phyloP scores from a whole-genome alignment of 2,888 invertebrate species.

The Meandrusa payeni region DNA sequence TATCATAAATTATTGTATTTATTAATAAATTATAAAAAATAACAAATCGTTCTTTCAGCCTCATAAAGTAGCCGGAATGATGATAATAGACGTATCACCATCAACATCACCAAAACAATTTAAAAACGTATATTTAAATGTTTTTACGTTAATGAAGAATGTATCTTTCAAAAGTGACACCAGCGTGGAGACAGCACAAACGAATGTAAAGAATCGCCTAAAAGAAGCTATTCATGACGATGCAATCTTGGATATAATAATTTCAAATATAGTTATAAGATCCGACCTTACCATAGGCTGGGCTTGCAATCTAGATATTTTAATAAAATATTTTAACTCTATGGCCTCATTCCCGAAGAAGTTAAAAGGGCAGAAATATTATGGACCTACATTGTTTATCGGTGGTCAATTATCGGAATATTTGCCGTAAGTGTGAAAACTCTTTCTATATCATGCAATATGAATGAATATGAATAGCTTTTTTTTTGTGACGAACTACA shows the following conservation, averaged over 20 bases:
- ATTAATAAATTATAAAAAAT: background rate
- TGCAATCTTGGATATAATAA: slow-evolving; percentile 72
- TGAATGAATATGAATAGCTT: no score
- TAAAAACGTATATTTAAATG: slow-evolving; percentile 79
- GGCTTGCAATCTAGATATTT: slow-evolving; percentile 87
- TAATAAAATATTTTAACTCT: slow-evolving; percentile 82
- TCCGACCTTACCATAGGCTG: slow-evolving; percentile 75
- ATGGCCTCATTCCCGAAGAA: slow-evolving; percentile 83
- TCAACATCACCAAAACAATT: slow-evolving; percentile 68
- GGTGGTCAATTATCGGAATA: slow-evolving; percentile 91
- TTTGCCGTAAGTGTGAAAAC: slow-evolving; percentile 83
- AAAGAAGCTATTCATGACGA: slow-evolving; percentile 67
- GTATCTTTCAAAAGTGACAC: slow-evolving; percentile 45
- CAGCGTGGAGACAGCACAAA: slow-evolving; percentile 42
- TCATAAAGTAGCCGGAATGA: slow-evolving; percentile 78
- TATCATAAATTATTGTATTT: no score
- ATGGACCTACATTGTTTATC: slow-evolving; percentile 89
- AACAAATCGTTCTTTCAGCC: slow-evolving; percentile 57
- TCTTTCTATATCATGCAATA: no score
- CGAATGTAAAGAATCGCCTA: slow-evolving; percentile 41
- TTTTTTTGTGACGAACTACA: no score
- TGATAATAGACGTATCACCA: slow-evolving; percentile 86
- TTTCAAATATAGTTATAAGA: slow-evolving; percentile 77
- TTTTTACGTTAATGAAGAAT: slow-evolving; percentile 73
- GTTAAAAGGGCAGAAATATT: slow-evolving; percentile 53